These are phyloP conservation scores for Coptodon bakossiorum DNA, from an alignment of 2,113 vertebrate species.

Conservation along the genomic window DNA sequence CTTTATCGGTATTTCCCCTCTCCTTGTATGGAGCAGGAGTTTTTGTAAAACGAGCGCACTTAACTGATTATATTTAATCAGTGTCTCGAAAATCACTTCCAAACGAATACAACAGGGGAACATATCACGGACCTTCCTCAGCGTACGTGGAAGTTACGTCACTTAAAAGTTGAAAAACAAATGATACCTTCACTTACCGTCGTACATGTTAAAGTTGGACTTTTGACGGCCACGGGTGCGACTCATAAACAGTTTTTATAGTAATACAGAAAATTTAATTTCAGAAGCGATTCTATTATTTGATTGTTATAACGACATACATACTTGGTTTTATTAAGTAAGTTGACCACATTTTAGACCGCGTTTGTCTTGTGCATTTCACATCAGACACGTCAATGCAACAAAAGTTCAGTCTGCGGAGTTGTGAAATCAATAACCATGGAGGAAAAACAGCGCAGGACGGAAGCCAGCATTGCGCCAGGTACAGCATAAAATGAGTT, in stretches of 20 bases:
- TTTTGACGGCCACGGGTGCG: background rate
- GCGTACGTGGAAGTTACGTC: slow-evolving; percentile 48
- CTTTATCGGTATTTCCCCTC: background rate
- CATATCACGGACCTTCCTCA: background rate
- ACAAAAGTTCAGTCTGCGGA: slow-evolving; percentile 27
- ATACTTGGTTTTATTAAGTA: background rate
- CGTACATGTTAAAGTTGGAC: background rate
- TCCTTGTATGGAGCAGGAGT: background rate
- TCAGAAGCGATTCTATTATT: background rate
- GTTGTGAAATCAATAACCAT: slow-evolving; percentile 21
- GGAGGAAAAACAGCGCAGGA: slow-evolving; percentile 24
- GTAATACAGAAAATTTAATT: background rate
- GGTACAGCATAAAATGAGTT: slow-evolving; percentile 1
- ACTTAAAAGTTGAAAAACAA: background rate
- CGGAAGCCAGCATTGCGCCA: slow-evolving; percentile 3
- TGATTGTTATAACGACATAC: background rate
- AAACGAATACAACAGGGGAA: background rate
- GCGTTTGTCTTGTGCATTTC: background rate
- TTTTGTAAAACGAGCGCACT: background rate
- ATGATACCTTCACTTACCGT: background rate
- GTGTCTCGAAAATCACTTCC: background rate
- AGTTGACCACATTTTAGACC: background rate
- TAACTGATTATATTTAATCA: background rate
- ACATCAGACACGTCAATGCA: slow-evolving; percentile 18
- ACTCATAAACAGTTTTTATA: background rate